Conservation (phyloP, 2,888 invertebrate genomes). For the Rugalucina vietnamica region DNA sequence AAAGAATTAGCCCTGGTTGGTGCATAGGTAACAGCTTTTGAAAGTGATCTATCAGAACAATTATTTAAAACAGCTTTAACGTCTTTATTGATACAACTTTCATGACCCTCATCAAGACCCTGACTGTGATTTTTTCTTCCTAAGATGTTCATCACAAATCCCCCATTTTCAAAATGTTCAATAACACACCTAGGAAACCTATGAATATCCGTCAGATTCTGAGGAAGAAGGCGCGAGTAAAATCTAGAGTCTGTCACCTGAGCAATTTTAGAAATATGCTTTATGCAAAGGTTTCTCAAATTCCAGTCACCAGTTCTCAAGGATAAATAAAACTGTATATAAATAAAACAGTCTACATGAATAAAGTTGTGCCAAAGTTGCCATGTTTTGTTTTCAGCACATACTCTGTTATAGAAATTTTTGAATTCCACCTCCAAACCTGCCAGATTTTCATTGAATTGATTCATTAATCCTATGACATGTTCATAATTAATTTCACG, state of each 20-base stretch:
- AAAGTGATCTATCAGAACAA: neutral
- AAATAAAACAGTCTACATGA: neutral
- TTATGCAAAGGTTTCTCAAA: neutral
- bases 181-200: neutral
- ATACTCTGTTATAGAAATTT: neutral
- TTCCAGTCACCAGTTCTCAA: neutral
- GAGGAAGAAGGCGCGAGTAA: neutral
- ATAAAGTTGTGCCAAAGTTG: neutral
- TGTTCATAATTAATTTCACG: neutral
- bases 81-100: slow-evolving; percentile 19
- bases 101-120: slow-evolving; percentile 21
- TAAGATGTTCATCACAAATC: neutral
- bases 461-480: neutral
- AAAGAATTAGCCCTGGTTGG: slow-evolving; percentile 1
- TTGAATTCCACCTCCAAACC: neutral
- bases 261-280: neutral
- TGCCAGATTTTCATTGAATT: neutral
- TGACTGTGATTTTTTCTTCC: neutral
- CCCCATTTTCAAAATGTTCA: neutral
- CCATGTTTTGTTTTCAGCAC: neutral
- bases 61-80: slow-evolving; percentile 4
- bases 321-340: neutral
- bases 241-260: neutral
- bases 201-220: neutral
- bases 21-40: neutral